Base-by-base conservation (phyloP, 1,140 invertebrate species). In the Zaprionus ornatus region DNA sequence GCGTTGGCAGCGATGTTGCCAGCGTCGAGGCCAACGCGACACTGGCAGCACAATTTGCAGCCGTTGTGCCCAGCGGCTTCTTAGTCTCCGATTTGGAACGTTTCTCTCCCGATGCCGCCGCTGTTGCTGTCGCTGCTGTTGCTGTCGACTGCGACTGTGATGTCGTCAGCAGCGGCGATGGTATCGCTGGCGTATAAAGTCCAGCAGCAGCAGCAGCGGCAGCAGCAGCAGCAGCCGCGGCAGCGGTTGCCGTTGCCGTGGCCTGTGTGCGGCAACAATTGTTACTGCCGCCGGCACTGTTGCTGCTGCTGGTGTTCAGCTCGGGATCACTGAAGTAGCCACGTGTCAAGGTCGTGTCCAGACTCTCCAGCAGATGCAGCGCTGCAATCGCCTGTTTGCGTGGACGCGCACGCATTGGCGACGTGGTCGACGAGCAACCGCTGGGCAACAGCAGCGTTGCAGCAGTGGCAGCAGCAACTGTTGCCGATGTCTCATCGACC, bases 261-360 rank as follows among this genome's bases (percentile, higher is more conserved):
- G 71, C n/a, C 60, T 71, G 45, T 25, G 68, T 57, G 48, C 81
- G 72, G 42, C 70, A 19, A 48, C 69, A 74, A 62, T 57, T 10
- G 69, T 9, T 0, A 17, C 5, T 13, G 27, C 35, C 54, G 50
- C n/a, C 15, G 2, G 68, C 17, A n/a, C 19, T 4, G 71, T 12
- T 56, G 60, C 68, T 50, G 59, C 42, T 45, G 65, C 63, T 70
- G 65, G 59, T 82, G 56, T 90, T 78, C 55, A 84, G 70, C 55
- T 93, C 92, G 12, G 92, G 91, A 69, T 92, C 92, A n/a, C 92
- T 92, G 55, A 92, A 93, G 40, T 93, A 93, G 1, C 92, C 92
- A 2, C 91, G 85, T 12, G 90, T 80, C 6, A 81, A 55, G 0
- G 80, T 71, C 19, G 81, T 75, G 67, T 91, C 85, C 69, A 75